phyloP scores from a whole-genome alignment of 2,797 vertebrate species.

The Hipposideros larvatus region DNA sequence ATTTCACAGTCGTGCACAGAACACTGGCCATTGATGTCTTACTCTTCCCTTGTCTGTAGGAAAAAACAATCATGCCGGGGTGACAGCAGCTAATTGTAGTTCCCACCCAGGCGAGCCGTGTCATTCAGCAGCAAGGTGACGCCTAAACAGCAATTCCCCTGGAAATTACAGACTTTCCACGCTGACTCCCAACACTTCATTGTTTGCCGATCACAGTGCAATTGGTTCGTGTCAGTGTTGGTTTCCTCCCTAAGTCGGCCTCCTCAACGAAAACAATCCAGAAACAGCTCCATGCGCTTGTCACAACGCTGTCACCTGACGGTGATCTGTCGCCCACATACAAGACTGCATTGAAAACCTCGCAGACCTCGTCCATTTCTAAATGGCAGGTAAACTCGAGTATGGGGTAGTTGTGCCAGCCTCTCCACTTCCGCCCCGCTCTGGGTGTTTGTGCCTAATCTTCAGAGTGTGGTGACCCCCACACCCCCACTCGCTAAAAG shows the following conservation, averaged over 20 bases:
- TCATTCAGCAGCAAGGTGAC: not conserved
- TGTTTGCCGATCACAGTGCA: not conserved
- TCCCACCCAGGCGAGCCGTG: not conserved
- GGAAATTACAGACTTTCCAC: not conserved
- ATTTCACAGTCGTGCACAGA: not conserved
- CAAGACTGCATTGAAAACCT: not conserved
- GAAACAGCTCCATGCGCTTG: not conserved
- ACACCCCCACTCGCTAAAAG: rapidly evolving
- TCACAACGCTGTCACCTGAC: constrained; percentile 21
- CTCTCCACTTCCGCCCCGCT: too few relatives aligned
- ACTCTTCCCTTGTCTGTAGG: constrained; percentile 12
- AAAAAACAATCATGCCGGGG: not conserved
- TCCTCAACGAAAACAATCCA: not conserved
- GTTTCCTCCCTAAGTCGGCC: constrained; percentile 41
- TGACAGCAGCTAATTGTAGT: constrained; percentile 37
- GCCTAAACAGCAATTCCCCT: not conserved
- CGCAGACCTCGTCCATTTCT: not conserved
- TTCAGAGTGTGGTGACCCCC: not conserved
- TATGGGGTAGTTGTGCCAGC: rapidly evolving
- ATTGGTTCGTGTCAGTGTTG: not conserved
- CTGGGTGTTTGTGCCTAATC: not conserved
- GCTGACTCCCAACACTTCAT: not conserved
- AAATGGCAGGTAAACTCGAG: not conserved
- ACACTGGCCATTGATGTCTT: not conserved
- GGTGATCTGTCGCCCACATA: not conserved